Evolutionary conservation across 2,888 invertebrate genomes (phyloP).

Genomic region (Athrips mouffetella): DNA sequence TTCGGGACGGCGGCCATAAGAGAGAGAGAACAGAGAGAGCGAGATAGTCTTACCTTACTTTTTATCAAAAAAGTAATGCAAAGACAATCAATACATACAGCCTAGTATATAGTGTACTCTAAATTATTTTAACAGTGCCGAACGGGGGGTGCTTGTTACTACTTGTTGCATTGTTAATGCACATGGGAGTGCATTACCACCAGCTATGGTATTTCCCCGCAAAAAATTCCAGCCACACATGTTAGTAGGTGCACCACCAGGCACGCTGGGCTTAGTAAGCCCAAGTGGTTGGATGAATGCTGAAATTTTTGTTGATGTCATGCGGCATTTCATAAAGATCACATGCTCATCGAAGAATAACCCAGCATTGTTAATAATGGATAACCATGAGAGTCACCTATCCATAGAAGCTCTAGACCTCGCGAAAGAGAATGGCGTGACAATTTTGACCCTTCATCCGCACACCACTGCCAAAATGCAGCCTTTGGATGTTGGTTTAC

Average conservation of each 20-base stretch:
- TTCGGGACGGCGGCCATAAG: too few relatives aligned
- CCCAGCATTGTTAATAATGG: conserved; percentile 35
- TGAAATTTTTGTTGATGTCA: conserved; percentile 36
- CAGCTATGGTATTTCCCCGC: conserved; percentile 36
- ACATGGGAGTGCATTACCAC: conserved; percentile 27
- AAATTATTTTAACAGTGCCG: too few relatives aligned
- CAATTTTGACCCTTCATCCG: neutral
- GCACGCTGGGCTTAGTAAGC: conserved; percentile 38
- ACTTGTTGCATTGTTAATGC: conserved; percentile 20
- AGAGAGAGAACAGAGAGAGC: too few relatives aligned
- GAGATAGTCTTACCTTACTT: too few relatives aligned
- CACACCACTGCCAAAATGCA: neutral
- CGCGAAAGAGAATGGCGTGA: conserved; percentile 6
- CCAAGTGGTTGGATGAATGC: conserved; percentile 44
- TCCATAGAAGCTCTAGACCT: conserved; percentile 15
- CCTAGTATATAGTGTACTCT: too few relatives aligned
- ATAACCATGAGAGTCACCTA: conserved; percentile 13
- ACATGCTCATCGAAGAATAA: conserved; percentile 28
- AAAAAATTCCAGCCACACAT: conserved; percentile 7
- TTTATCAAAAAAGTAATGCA: too few relatives aligned
- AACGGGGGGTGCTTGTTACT: conserved; percentile 32
- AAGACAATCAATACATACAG: too few relatives aligned
- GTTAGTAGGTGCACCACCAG: conserved; percentile 35
- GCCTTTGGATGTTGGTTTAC: conserved; percentile 12
- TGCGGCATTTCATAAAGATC: conserved; percentile 42